Base-by-base conservation (phyloP, 2,888 invertebrate species). In the Willowsia nigromaculata region DNA sequence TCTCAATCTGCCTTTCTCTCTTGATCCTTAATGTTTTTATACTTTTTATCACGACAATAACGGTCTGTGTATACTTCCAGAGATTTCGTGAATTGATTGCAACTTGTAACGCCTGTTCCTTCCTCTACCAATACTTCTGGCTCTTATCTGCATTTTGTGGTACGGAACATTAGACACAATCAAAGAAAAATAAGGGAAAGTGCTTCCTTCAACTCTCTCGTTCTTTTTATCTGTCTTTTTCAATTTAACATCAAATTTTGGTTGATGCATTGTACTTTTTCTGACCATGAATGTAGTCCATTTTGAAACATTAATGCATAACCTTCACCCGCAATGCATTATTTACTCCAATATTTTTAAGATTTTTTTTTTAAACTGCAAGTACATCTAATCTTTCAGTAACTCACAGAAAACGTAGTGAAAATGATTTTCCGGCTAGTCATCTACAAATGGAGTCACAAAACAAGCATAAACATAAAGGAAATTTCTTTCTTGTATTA, bases 401-500 rank as follows among this genome's bases (percentile, higher is more conserved):
- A n/a, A n/a, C n/a, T n/a, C n/a, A n/a, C 18, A 65, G 37, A 18
- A n/a, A 37, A 3, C 37, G 62, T 30, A 33, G 11, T 37, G 65
- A n/a, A 37, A 65, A 65, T 37, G 37, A 11, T n/a, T 65, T 18
- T 65, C 62, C 33, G 53, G 18, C 9, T 53, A 53, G 53, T n/a
- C 18, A 65, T 18, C 25, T 43, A 1, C 25, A 18, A 22, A 15
- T 25, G 4, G n/a, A 62, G 13, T 5, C 33, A 65, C 65, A 65
- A 7, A 33, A 65, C 65, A 78, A 27, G 76, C 50, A 78, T 78
- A 78, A 47, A 50, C 76, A 78, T 78, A 33, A 22, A 78, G 76
- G 76, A 78, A 78, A 78, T 78, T 50, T 78, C 65, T 65, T 65
- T 65, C 65, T 18, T 53, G 1, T n/a, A 18, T 53, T 6, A 6